Evolutionary conservation across 1,140 invertebrate genomes (phyloP).

Genomic region (Aradophagus sp.): DNA sequence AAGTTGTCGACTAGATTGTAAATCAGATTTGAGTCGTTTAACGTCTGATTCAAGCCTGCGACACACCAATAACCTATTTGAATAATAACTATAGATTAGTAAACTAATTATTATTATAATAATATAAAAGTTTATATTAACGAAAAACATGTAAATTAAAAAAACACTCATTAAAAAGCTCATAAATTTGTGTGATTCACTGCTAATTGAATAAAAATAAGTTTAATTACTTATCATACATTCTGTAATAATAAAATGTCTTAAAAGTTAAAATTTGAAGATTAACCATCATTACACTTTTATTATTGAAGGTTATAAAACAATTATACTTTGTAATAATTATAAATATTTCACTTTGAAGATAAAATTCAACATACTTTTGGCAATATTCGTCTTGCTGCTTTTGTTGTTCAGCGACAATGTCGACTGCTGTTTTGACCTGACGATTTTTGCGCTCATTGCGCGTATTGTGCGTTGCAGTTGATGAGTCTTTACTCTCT

Average conservation of each 20-base stretch:
- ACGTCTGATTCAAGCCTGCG: conserved; percentile 82
- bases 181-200: no score
- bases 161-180: no score
- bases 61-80: conserved; percentile 71
- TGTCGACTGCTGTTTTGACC: conserved; percentile 75
- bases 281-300: no score
- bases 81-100: conserved; percentile 29
- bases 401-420: conserved; percentile 76
- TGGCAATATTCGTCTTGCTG: conserved; percentile 79
- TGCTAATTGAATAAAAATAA: no score
- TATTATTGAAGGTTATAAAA: no score
- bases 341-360: no score
- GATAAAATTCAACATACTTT: conserved; percentile 74
- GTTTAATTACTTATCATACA: no score
- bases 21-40: conserved; percentile 86
- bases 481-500: conserved; percentile 72
- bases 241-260: no score
- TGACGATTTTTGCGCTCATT: conserved; percentile 76
- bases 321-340: no score
- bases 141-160: no score
- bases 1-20: conserved; percentile 83
- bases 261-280: no score
- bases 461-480: conserved; percentile 76
- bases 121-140: neutral
- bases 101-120: neutral